Evolutionary conservation across 2,888 invertebrate genomes (phyloP).

Genomic region (Drosophila mayaguana): DNA sequence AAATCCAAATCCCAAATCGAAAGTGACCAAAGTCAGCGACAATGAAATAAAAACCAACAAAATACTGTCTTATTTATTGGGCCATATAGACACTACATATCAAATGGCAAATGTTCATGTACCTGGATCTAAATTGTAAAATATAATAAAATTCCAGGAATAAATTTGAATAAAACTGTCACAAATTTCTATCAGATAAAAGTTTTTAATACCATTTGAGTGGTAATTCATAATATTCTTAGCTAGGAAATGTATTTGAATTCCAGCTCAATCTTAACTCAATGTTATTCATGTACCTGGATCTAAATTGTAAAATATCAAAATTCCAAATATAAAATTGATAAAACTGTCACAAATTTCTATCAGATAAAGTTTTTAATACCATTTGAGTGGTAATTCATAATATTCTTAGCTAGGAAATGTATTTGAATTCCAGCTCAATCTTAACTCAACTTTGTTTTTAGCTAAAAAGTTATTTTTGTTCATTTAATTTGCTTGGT

Average conservation of each 20-base stretch:
- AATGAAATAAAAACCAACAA: conserved; percentile 59
- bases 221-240: no score
- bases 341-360: no score
- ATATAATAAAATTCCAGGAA: background rate
- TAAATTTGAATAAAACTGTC: background rate
- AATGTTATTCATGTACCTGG: background rate
- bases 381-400: no score
- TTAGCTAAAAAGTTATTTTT: background rate
- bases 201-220: background rate
- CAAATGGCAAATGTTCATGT: conserved; percentile 4
- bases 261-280: background rate
- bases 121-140: background rate
- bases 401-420: no score
- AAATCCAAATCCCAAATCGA: conserved; percentile 54
- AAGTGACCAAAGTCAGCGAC: conserved; percentile 69
- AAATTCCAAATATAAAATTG: no score
- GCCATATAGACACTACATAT: background rate
- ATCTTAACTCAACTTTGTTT: background rate
- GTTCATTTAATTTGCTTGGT: background rate
- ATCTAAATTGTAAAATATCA: no score
- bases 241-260: background rate
- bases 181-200: background rate
- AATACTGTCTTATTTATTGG: conserved; percentile 47
- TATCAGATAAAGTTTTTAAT: no score
- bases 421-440: background rate